Evolutionary conservation across 1,140 invertebrate species (phyloP).

Genomic region (Brachionus paranguensis): DNA sequence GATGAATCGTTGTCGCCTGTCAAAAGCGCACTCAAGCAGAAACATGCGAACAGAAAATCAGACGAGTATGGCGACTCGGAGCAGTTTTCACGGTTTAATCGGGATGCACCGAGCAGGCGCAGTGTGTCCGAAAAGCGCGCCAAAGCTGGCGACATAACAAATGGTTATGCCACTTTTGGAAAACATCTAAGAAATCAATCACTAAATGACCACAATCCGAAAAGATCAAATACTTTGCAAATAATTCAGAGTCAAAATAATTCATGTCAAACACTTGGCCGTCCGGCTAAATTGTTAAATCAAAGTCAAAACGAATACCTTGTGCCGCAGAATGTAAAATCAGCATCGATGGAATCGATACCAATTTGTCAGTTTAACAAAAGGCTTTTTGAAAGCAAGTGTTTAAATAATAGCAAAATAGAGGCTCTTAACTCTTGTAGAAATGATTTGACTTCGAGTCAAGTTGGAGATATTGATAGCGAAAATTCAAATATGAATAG

Average conservation of each 20-base stretch:
- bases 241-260: neutral
- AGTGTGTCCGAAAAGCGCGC: conserved; percentile 22
- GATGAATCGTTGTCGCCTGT: neutral
- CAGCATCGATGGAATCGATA: conserved; percentile 6
- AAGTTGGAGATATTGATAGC: neutral
- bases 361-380: neutral
- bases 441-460: neutral
- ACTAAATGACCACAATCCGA: neutral
- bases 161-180: neutral
- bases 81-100: conserved; percentile 28
- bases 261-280: neutral
- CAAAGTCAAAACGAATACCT: neutral
- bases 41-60: neutral
- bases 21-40: neutral
- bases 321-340: neutral
- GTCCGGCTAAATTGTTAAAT: neutral
- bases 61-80: neutral
- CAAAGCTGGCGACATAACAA: neutral
- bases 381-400: neutral
- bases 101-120: conserved; percentile 33
- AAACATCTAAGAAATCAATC: conserved; percentile 1
- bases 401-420: neutral
- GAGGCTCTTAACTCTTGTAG: neutral
- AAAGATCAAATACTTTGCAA: neutral
- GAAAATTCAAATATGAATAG: neutral